These are phyloP conservation scores for Stenchaetothrips biformis DNA, from an alignment of 2,888 invertebrate species.

Conservation along the genomic window DNA sequence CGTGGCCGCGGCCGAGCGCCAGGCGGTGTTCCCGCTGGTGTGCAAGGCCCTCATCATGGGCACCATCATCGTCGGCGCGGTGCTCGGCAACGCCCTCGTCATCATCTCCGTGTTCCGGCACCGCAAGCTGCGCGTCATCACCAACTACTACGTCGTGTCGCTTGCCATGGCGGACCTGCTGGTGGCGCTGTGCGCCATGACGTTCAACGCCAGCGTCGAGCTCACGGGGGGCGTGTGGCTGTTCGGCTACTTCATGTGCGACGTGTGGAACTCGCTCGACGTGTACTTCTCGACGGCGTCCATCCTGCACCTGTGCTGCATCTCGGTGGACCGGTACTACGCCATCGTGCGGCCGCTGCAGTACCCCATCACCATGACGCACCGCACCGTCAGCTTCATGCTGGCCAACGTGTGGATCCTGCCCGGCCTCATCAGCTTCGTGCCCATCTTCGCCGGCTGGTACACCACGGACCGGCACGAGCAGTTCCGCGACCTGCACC, in stretches of 20 bases:
- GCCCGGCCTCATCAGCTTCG: slow-evolving; percentile 58
- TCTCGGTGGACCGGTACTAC: slow-evolving; percentile 87
- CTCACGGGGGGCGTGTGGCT: slow-evolving; percentile 78
- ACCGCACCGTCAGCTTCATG: slow-evolving; percentile 60
- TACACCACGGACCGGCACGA: slow-evolving; percentile 62
- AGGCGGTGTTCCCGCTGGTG: slow-evolving; percentile 55
- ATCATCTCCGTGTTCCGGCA: slow-evolving; percentile 78
- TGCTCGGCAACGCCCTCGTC: slow-evolving; percentile 87
- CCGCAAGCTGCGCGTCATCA: slow-evolving; percentile 77
- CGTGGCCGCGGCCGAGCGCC: slow-evolving; percentile 36
- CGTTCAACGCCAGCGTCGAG: slow-evolving; percentile 86
- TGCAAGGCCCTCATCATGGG: slow-evolving; percentile 75
- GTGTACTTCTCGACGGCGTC: slow-evolving; percentile 91
- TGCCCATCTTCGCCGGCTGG: slow-evolving; percentile 61
- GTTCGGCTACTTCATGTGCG: slow-evolving; percentile 86
- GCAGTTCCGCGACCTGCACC: slow-evolving; percentile 55
- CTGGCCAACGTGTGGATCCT: slow-evolving; percentile 55
- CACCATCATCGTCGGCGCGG: slow-evolving; percentile 81
- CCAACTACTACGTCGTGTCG: slow-evolving; percentile 94
- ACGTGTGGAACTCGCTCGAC: slow-evolving; percentile 90
- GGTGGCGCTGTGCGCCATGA: slow-evolving; percentile 88
- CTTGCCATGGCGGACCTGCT: slow-evolving; percentile 90
- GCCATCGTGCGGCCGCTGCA: slow-evolving; percentile 88
- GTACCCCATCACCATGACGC: slow-evolving; percentile 88
- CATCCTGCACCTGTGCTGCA: slow-evolving; percentile 89